These are phyloP conservation scores for Mormyrus lacerda DNA, from an alignment of 2,113 vertebrate genomes.

Conservation along the genomic window DNA sequence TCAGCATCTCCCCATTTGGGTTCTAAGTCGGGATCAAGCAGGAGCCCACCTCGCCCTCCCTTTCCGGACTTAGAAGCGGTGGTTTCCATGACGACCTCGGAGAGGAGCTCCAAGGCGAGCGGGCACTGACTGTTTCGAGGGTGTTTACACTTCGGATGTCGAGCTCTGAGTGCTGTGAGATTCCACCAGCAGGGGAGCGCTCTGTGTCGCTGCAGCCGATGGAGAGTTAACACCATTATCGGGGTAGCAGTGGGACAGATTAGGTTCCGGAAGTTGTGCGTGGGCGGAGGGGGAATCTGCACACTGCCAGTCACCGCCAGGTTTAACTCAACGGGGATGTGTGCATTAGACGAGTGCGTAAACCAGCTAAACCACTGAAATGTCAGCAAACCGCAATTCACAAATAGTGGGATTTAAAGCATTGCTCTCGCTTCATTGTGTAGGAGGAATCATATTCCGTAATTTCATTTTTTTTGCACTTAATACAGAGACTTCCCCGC, in stretches of 20 bases:
- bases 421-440: not conserved
- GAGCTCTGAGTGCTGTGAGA: not conserved
- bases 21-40: not conserved
- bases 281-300: not conserved
- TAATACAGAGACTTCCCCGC: not conserved
- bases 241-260: not conserved
- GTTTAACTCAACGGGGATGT: not conserved
- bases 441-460: not conserved
- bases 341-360: not conserved
- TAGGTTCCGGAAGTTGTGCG: not conserved
- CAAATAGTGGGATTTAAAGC: not conserved
- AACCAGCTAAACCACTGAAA: not conserved
- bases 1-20: not conserved
- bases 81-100: conserved; percentile 1
- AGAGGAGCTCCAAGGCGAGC: not conserved
- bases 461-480: not conserved
- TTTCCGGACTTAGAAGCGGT: not conserved
- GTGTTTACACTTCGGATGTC: not conserved
- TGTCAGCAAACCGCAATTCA: not conserved
- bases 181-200: not conserved
- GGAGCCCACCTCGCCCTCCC: not conserved
- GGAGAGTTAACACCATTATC: not conserved
- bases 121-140: not conserved
- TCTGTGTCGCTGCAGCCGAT: not conserved
- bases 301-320: not conserved